phyloP scores from a whole-genome alignment of 2,113 vertebrate species.

The Camelus dromedarius region DNA sequence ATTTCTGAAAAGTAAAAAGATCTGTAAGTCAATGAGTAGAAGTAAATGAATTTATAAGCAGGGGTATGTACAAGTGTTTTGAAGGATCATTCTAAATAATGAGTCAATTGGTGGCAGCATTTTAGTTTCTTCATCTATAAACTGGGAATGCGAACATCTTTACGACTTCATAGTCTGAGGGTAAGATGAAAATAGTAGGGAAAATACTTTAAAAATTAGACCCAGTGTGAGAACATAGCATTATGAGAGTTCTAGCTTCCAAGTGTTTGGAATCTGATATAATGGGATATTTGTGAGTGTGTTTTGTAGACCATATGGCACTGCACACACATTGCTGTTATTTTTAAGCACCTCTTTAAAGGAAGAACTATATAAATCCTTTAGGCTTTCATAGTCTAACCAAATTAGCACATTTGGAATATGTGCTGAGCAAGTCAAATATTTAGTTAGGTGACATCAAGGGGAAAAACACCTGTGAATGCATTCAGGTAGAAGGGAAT shows the following conservation, averaged over 20 bases:
- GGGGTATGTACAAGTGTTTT: background rate
- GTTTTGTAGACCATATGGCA: background rate
- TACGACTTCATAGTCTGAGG: background rate
- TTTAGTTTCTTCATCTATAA: constrained; percentile 6
- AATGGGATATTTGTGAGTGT: background rate
- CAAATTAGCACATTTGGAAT: background rate
- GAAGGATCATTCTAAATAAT: background rate
- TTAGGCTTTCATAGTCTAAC: background rate
- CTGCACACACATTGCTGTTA: background rate
- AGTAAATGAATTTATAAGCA: background rate
- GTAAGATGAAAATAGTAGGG: background rate
- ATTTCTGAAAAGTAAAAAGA: constrained; percentile 15
- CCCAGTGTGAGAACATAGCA: background rate
- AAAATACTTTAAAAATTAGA: background rate
- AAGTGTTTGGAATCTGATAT: background rate
- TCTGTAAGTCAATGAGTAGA: background rate
- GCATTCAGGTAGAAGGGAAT: background rate
- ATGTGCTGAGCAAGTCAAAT: background rate
- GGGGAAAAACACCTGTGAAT: background rate
- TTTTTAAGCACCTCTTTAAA: background rate
- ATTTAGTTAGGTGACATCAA: background rate
- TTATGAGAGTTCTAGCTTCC: background rate
- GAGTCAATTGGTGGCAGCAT: background rate
- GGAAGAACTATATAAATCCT: background rate
- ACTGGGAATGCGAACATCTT: background rate